Conservation (phyloP, 2,888 invertebrate genomes). For the Drosophila meridionalis region DNA sequence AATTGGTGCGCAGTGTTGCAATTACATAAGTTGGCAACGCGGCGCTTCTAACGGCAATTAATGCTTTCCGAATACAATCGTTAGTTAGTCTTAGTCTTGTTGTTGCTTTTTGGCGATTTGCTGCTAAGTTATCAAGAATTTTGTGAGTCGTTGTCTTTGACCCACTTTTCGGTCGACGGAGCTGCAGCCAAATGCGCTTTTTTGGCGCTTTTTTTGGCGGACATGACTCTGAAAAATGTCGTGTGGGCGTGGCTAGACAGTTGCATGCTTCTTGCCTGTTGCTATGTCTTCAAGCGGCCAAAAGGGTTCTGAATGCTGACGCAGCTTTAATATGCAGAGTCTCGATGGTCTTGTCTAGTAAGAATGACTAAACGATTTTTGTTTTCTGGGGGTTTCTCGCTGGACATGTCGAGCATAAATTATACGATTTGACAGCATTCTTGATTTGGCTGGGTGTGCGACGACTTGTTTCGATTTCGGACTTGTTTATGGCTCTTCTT, state of each 20-base stretch:
- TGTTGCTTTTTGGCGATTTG: conserved; percentile 20
- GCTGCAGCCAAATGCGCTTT: conserved; percentile 37
- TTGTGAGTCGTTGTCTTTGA: conserved; percentile 74
- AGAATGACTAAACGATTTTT: conserved; percentile 42
- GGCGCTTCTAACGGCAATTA: conserved; percentile 70
- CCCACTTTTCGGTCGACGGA: conserved; percentile 56
- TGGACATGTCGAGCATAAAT: conserved; percentile 11
- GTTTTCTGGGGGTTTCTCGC: not conserved
- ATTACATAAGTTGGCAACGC: conserved; percentile 32
- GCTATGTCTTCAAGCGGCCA: not conserved
- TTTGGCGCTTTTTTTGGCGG: conserved; percentile 23
- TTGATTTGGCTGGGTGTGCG: conserved; percentile 11
- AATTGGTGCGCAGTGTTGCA: conserved; percentile 34
- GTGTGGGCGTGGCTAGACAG: conserved; percentile 8
- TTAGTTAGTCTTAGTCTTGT: conserved; percentile 22
- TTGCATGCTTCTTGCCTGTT: not conserved
- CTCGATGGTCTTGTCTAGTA: conserved; percentile 8
- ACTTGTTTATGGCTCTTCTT: conserved; percentile 1
- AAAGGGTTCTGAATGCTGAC: conserved; percentile 6
- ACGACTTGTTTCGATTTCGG: conserved; percentile 9
- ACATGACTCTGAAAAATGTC: conserved; percentile 26
- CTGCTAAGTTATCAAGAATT: conserved; percentile 59
- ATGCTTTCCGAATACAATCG: conserved; percentile 38
- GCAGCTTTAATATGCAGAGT: conserved; percentile 12
- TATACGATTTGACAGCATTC: conserved; percentile 27